Base-by-base conservation (phyloP, 2,888 invertebrate genomes). In the Dolomedes plantarius region DNA sequence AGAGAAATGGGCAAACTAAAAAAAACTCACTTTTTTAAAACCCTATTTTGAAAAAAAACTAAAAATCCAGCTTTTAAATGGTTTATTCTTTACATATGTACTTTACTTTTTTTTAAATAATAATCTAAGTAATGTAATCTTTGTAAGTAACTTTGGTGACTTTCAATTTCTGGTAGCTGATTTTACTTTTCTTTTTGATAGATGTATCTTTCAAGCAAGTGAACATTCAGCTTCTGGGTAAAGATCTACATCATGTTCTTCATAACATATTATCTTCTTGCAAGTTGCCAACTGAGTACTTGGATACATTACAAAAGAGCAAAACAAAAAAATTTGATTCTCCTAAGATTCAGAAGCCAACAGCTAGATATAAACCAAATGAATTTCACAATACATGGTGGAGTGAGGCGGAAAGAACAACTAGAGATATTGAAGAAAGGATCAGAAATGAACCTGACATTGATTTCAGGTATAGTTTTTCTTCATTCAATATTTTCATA, bases 211-310 rank as follows among this genome's bases (percentile, higher is more conserved):
- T 91, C 68, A 90, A 89, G 68, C 85, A 88, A 76, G 94, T 97
- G 0, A 94, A 94, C 90, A 94, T 97, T 85, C 93, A 94, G 75
- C 91, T 97, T 87, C 94, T 94, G 83, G 94, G 94, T 46, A 92
- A 92, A 87, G 94, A 94, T 91, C 92, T 96, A 69, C 93, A 95
- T 83, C 94, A 95, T 89, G 94, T 95, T 7, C 94, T 97, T 50
- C 93, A 95, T 9, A 94, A 94, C 62, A 94, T 98, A 88, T 92
- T 98, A 86, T 94, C 94, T 90, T 94, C 95, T 36, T 97, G 97
- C 92, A 94, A 96, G 91, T 93, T 98, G 87, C 94, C 97, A 5
- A 96, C 97, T n/a, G 95, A 95, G 64, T 96, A 96, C 92, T 93
- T 97, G 6, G 96, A 96, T 91, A 95, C 94, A 73, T 71, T 91